Base-by-base conservation (phyloP, 2,113 vertebrate species). In the Psammodynastes pulverulentus region DNA sequence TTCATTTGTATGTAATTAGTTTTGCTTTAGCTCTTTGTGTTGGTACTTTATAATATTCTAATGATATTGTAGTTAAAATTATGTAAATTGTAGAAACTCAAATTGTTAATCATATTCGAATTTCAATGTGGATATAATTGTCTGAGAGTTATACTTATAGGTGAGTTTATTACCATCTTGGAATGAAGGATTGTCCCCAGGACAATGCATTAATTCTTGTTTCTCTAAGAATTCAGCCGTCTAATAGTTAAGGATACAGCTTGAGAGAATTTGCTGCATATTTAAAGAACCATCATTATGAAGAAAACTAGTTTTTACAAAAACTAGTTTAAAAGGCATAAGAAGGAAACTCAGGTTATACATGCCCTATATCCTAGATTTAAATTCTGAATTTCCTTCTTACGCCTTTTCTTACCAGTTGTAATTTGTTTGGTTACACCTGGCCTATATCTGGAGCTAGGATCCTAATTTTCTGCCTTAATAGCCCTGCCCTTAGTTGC, bases 151-250 rank as follows among this genome's bases (percentile, higher is more conserved):
- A 91, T n/a, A n/a, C n/a, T n/a, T n/a, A n/a, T 96, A 94, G 95
- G 93, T 95, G 13, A 43, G 53, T 58, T 54, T 91, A 89, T 90
- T 88, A 72, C 84, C 94, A 95, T 93, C 94, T 96, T 95, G 96
- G 48, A 52, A 23, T 84, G 67, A 84, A 1, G 62, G 90, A 84
- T 93, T 94, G 48, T 88, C 93, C 39, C 93, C 90, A 94, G 67
- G 15, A 34, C 34, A 21, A 17, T 79, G 34, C 34, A 79, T 8
- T 79, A 39, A 79, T 79, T 79, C 34, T 39, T 67, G 4, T 67
- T 79, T 39, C n/a, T 19, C n/a, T 79, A 79, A 79, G 34, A 79
- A 79, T 0, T 79, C 6, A 39, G 67, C 17, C 6, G 17, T 39
- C 34, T 39, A 39, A 39, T 79, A 34, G 67, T 34, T 2, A 39